phyloP scores from a whole-genome alignment of 2,888 invertebrate species.

The Petrolisthes cinctipes region DNA sequence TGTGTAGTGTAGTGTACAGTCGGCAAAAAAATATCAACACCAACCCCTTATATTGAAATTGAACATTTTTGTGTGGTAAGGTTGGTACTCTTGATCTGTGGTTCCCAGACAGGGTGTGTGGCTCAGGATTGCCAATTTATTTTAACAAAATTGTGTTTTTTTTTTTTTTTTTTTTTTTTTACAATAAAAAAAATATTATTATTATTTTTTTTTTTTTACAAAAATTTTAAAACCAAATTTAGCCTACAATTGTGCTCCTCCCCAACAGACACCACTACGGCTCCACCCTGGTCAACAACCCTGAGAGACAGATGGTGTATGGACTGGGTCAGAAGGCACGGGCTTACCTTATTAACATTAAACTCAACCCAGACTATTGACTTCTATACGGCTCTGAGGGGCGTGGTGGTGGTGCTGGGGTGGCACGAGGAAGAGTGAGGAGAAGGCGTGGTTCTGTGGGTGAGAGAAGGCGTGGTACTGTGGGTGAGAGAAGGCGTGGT shows the following conservation, averaged over 20 bases:
- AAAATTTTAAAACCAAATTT: not conserved
- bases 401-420: not conserved
- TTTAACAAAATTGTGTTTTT: no score
- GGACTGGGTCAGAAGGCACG: not conserved
- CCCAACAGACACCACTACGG: conserved; percentile 5
- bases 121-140: no score
- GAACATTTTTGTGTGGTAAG: no score
- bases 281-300: not conserved
- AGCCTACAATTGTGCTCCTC: not conserved
- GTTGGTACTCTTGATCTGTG: no score
- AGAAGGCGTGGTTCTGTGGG: not conserved
- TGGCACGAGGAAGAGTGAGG: not conserved
- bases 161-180: no score
- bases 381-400: not conserved
- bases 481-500: not conserved
- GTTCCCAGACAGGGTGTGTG: no score
- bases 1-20: no score
- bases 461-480: not conserved
- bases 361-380: not conserved
- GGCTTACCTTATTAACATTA: not conserved
- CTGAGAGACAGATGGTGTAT: not conserved
- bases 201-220: no score
- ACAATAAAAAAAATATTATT: no score
- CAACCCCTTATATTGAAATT: no score
- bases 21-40: no score